Evolutionary conservation across 92 coral and sea anemone species (phyloP).

Genomic region (Micromussa lordhowensis): DNA sequence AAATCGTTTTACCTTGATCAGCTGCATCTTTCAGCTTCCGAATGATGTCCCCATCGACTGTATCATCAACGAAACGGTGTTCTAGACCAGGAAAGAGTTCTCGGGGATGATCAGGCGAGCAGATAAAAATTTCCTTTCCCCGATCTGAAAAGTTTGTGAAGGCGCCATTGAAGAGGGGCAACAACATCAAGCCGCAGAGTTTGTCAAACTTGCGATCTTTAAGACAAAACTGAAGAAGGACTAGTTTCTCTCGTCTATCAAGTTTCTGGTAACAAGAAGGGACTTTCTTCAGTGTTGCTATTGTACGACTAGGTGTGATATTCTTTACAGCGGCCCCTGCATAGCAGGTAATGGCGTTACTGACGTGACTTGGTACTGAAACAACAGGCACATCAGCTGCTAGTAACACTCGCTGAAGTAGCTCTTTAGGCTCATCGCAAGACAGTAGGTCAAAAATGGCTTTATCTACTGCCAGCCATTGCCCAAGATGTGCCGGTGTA

Average conservation of each 20-base stretch:
- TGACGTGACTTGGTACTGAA: conserved; percentile 70
- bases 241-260: conserved; percentile 51
- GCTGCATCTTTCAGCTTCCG: conserved; percentile 56
- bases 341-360: conserved; percentile 9
- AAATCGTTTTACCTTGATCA: conserved; percentile 31
- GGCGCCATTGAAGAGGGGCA: conserved; percentile 73
- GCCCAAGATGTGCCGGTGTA: conserved; percentile 58
- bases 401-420: conserved; percentile 42
- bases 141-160: conserved; percentile 57
- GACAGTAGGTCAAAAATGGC: conserved; percentile 32
- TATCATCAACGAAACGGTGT: conserved; percentile 63
- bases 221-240: conserved; percentile 71
- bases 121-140: conserved; percentile 51
- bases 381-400: conserved; percentile 49
- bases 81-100: conserved; percentile 77
- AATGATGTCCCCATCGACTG: conserved; percentile 32
- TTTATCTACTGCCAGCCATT: conserved; percentile 59
- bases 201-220: conserved; percentile 50
- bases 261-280: conserved; percentile 40
- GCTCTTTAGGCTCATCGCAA: conserved; percentile 30
- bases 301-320: conserved; percentile 7
- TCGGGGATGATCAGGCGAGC: conserved; percentile 68
- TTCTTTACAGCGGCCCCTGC: background rate
- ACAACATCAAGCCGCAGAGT: conserved; percentile 70
- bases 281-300: conserved; percentile 8